Base-by-base conservation (phyloP, 2,113 vertebrate species). In the Sylvietta virens region DNA sequence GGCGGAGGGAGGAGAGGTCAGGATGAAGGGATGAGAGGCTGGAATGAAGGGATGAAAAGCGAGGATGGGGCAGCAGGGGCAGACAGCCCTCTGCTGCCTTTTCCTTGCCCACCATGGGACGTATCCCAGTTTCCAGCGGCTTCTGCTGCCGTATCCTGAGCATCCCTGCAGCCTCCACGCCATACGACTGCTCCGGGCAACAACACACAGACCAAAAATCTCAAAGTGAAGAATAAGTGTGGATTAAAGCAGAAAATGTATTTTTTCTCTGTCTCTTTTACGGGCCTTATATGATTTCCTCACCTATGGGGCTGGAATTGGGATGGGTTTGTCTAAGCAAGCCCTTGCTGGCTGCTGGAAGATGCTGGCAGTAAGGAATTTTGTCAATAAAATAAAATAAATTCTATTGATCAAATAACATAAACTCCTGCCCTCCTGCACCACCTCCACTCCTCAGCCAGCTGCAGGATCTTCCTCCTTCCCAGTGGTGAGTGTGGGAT, bases 181-280 rank as follows among this genome's bases (percentile, higher is more conserved):
- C 33, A 1, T 7, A 7, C 1, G 0, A 76, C 45, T 5, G 24
- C 80, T 56, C 40, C 1, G 0, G 90, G 66, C 86, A 81, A 57
- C 82, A 62, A 84, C 60, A 70, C 27, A 16, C 2, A 6, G 50
- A 39, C 57, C 24, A 1, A 24, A 64, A 79, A 42, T 6, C 35
- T 51, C 33, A 22, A 61, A 77, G 61, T 3, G 3, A 67, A 81
- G 65, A 56, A n/a, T 37, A 67, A 60, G 14, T 2, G 24, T 4
- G 2, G 62, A 48, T 64, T 76, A 72, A 80, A 88, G 19, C 66
- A 85, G n/a, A 86, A 92, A 83, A 61, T 20, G 5, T 9, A 0
- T 13, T 15, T n/a, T 45, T 5, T 7, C 8, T 16, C n/a, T 31
- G 8, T 28, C 31, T 45, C 22, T 39, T 20, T 45, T 64, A 22